Conservation (phyloP, 2,888 invertebrate genomes). For the Apantesis nais region DNA sequence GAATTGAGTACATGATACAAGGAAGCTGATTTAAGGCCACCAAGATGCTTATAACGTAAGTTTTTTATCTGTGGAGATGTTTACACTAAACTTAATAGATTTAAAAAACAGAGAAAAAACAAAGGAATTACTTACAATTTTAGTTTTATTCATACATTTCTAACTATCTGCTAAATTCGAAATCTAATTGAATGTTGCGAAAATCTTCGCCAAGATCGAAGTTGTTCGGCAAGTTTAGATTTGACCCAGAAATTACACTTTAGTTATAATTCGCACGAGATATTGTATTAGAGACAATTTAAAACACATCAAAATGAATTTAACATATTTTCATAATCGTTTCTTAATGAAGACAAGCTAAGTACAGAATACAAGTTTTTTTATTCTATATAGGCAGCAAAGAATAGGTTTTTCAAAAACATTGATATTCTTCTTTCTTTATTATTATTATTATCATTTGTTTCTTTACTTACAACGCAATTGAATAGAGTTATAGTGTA, state of each 20-base stretch:
- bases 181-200: conserved; percentile 36
- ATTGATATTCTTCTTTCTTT: too few relatives aligned
- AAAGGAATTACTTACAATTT: not conserved
- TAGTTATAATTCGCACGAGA: conserved; percentile 32
- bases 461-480: too few relatives aligned
- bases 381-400: not conserved
- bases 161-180: not conserved
- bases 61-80: conserved; percentile 53
- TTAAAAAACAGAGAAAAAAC: not conserved
- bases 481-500: too few relatives aligned
- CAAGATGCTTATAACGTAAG: conserved; percentile 83
- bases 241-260: conserved; percentile 43
- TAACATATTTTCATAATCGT: conserved; percentile 16
- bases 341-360: not conserved
- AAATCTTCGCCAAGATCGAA: conserved; percentile 27
- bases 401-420: not conserved
- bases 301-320: conserved; percentile 13
- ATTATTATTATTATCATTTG: too few relatives aligned
- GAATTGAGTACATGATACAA: conserved; percentile 73
- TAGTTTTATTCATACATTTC: not conserved
- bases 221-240: conserved; percentile 31
- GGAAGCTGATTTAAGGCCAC: conserved; percentile 67
- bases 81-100: conserved; percentile 56
- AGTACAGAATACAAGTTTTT: not conserved
- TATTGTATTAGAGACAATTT: conserved; percentile 17